Conservation (phyloP, 92 coral and sea anemone species). For the Phenganax marumi region DNA sequence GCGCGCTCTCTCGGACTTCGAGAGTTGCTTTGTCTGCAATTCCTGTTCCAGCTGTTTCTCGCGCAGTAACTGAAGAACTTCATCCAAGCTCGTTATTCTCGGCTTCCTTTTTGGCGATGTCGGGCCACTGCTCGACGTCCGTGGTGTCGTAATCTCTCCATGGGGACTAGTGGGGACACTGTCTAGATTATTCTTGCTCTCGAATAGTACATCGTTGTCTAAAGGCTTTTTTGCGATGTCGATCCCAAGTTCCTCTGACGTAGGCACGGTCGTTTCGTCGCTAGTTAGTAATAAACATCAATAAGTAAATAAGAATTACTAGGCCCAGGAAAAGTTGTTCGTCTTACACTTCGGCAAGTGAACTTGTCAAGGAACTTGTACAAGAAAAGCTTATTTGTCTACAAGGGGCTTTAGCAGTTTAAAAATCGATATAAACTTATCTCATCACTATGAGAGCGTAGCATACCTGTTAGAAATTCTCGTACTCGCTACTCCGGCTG, state of each 20-base stretch:
- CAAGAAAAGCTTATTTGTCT: no score
- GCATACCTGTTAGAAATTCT: constrained; percentile 10
- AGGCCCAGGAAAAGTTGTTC: neutral
- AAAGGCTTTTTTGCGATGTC: neutral
- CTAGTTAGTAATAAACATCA: neutral
- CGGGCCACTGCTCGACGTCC: constrained; percentile 27
- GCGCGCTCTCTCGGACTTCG: constrained; percentile 67
- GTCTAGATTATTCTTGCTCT: neutral
- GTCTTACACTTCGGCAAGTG: no score
- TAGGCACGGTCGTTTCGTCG: neutral
- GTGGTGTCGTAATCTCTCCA: neutral
- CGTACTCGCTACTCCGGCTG: constrained; percentile 28
- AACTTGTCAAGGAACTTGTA: no score
- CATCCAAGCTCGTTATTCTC: constrained; percentile 70
- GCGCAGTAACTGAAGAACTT: constrained; percentile 77
- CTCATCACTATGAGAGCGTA: neutral
- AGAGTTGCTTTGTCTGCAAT: constrained; percentile 66
- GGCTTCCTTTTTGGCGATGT: constrained; percentile 46
- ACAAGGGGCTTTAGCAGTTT: neutral
- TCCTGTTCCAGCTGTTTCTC: constrained; percentile 81
- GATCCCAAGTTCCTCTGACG: neutral
- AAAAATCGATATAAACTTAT: neutral
- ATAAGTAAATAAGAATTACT: neutral
- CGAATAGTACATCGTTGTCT: neutral
- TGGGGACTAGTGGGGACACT: neutral